A percentile compares a stretch with the other conserved stretches of the same genome.
Conservation (phyloP, 2,113 vertebrate species). For the Nannospalax galili region DNA sequence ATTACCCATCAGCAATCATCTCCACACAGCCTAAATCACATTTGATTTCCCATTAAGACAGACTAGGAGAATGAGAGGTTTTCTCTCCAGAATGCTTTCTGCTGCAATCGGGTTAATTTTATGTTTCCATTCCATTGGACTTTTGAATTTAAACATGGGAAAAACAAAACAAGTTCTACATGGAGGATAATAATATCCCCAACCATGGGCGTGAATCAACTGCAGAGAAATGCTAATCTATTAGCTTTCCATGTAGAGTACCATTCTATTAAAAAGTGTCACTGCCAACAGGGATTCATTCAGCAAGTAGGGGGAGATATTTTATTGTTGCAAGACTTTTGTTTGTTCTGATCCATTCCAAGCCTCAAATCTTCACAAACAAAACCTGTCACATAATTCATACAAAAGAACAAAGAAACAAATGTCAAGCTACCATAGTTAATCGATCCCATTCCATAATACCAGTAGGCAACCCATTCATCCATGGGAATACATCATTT, state of each 20-base stretch:
- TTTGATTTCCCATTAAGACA: constrained; percentile 76
- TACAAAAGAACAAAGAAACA: constrained; percentile 34
- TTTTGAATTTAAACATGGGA: constrained; percentile 71
- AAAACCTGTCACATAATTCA: neutral
- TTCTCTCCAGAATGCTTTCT: constrained; percentile 65
- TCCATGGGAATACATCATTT: neutral
- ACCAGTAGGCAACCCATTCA: neutral
- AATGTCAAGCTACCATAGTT: constrained; percentile 18
- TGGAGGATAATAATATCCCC: neutral
- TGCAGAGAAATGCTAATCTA: constrained; percentile 19
- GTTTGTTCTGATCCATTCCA: neutral
- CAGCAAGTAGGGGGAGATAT: neutral
- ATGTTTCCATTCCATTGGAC: constrained; percentile 64
- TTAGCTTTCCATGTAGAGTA: constrained; percentile 5
- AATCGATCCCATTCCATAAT: constrained; percentile 3
- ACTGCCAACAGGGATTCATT: neutral
- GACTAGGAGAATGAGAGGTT: constrained; percentile 70
- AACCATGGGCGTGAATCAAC: neutral
- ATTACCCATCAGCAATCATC: constrained; percentile 79
- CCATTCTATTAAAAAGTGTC: neutral
- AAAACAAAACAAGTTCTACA: constrained; percentile 33
- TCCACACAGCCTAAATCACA: constrained; percentile 72
- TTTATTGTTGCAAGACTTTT: neutral
- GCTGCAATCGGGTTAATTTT: constrained; percentile 75
- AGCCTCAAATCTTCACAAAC: neutral